Conservation (phyloP, 2,888 invertebrate genomes). For the Chrysina gloriosa region DNA sequence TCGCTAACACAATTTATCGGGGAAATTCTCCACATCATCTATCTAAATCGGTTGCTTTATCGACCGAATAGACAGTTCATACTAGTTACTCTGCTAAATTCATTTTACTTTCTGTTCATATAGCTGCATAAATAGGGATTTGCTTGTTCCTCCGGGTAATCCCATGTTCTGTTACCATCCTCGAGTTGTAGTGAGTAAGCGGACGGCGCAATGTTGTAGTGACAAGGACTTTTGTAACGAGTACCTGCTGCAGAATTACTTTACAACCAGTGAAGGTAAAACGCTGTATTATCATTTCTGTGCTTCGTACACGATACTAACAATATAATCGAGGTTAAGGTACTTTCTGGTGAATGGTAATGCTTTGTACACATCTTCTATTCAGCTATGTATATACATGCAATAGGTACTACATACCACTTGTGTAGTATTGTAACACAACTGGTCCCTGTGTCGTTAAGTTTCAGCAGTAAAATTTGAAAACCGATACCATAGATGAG, state of each 20-base stretch:
- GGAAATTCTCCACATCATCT: background rate
- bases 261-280: conserved; percentile 21
- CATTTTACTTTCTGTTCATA: conserved; percentile 32
- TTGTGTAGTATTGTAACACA: no score
- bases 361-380: background rate
- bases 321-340: background rate
- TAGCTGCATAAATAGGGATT: conserved; percentile 26
- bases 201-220: conserved; percentile 86
- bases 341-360: conserved; percentile 5
- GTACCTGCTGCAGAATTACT: conserved; percentile 24
- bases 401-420: background rate
- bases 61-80: no score
- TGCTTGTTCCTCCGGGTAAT: conserved; percentile 57
- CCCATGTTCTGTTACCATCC: conserved; percentile 85
- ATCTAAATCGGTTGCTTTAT: background rate
- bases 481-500: no score
- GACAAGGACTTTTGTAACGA: conserved; percentile 80
- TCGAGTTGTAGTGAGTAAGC: conserved; percentile 75
- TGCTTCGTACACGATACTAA: conserved; percentile 9
- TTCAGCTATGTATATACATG: background rate
- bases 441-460: no score
- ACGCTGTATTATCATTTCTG: conserved; percentile 4
- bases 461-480: no score
- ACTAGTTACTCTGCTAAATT: background rate
- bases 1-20: no score